phyloP scores from a whole-genome alignment of 2,113 vertebrate genomes.

The Sylvietta virens region DNA sequence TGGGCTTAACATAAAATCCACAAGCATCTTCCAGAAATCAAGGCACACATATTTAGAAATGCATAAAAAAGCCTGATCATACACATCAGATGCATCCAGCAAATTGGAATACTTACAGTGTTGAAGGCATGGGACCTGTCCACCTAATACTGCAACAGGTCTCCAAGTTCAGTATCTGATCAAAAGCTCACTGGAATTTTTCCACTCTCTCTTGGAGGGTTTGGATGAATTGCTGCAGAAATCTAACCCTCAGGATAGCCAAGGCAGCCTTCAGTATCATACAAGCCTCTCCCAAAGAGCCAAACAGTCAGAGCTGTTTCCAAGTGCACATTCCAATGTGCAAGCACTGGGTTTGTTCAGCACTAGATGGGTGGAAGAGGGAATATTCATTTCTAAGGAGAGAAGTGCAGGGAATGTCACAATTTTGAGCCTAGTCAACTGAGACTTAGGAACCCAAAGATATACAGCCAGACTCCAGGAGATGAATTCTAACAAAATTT shows the following conservation, averaged over 20 bases:
- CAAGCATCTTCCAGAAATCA: background rate
- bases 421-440: background rate
- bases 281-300: background rate
- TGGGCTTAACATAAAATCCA: background rate
- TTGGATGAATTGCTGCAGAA: background rate
- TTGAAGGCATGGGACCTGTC: background rate
- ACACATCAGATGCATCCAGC: background rate
- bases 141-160: background rate
- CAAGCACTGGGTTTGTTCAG: background rate
- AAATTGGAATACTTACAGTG: background rate
- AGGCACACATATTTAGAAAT: background rate
- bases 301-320: background rate
- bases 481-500: background rate
- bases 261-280: background rate
- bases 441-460: slow-evolving; percentile 8
- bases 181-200: background rate
- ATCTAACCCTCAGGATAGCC: background rate
- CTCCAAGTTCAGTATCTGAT: background rate
- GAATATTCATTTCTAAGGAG: background rate
- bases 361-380: background rate
- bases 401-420: background rate
- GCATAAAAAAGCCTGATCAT: background rate
- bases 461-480: slow-evolving; percentile 3
- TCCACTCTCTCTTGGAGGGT: background rate
- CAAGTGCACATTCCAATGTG: background rate